Conservation (phyloP, 2,797 vertebrate species). For the Octomys mimax region DNA sequence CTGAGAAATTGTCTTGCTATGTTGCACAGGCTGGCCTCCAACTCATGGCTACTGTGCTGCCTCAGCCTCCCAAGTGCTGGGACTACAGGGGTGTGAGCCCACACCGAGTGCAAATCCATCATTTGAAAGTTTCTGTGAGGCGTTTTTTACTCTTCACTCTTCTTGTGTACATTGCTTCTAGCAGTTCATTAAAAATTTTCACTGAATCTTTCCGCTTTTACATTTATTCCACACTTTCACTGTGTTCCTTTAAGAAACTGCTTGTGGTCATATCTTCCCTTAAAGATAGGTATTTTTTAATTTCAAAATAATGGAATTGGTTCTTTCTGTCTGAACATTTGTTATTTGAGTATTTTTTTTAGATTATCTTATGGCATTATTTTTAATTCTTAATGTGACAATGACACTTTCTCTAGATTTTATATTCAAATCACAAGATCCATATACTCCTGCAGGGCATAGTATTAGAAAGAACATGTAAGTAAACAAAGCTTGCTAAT, state of each 20-base stretch:
- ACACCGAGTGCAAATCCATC: fast-evolving
- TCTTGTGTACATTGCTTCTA: background rate
- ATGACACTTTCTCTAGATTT: background rate
- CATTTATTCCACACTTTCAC: background rate
- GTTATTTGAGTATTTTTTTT: background rate
- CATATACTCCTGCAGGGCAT: background rate
- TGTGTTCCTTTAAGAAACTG: background rate
- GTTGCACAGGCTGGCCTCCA: background rate
- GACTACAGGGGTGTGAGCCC: background rate
- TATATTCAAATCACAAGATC: background rate
- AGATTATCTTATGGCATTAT: background rate
- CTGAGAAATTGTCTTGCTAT: background rate
- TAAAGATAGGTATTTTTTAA: background rate
- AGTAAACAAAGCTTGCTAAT: background rate
- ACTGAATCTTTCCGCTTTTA: background rate
- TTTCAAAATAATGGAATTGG: background rate
- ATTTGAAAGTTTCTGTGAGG: background rate
- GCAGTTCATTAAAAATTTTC: background rate
- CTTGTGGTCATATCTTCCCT: background rate
- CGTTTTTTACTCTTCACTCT: background rate
- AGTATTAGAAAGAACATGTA: background rate
- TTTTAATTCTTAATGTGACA: background rate
- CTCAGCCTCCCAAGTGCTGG: background rate
- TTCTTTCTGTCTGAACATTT: background rate
- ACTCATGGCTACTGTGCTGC: background rate